phyloP scores from a whole-genome alignment of 64 coral and sea anemone species.

The Anthopleura sola region DNA sequence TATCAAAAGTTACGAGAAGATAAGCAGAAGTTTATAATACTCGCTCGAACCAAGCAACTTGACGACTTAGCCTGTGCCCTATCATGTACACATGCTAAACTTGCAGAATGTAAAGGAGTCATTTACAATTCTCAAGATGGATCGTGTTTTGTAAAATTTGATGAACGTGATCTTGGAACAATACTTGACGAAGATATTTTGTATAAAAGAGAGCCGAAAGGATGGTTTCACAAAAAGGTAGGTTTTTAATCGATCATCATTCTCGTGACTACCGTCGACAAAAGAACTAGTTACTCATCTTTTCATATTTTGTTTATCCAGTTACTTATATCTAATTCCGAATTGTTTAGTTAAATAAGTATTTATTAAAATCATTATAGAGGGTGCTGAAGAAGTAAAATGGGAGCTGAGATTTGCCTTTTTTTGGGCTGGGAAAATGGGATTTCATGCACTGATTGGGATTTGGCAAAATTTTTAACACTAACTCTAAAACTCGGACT shows the following conservation, averaged over 20 bases:
- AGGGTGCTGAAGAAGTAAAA: no score
- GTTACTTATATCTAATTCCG: background rate
- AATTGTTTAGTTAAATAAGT: no score
- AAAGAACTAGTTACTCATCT: no score
- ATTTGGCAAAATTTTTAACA: no score
- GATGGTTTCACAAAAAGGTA: background rate
- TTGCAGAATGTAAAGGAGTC: background rate
- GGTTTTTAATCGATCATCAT: background rate
- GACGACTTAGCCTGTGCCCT: background rate
- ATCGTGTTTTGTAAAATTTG: conserved; percentile 5
- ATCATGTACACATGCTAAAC: background rate
- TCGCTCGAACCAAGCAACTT: background rate
- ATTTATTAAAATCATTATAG: no score
- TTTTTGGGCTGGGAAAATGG: no score
- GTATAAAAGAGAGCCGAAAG: background rate
- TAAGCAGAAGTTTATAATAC: background rate
- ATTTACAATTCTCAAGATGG: background rate
- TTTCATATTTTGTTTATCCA: background rate
- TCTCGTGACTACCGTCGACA: no score
- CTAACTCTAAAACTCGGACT: no score
- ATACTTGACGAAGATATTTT: background rate
- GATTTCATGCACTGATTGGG: no score
- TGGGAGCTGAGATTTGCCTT: no score
- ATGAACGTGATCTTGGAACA: background rate
- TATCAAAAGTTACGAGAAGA: background rate